Base-by-base conservation (phyloP, 2,113 vertebrate genomes). In the Pluvialis apricaria region DNA sequence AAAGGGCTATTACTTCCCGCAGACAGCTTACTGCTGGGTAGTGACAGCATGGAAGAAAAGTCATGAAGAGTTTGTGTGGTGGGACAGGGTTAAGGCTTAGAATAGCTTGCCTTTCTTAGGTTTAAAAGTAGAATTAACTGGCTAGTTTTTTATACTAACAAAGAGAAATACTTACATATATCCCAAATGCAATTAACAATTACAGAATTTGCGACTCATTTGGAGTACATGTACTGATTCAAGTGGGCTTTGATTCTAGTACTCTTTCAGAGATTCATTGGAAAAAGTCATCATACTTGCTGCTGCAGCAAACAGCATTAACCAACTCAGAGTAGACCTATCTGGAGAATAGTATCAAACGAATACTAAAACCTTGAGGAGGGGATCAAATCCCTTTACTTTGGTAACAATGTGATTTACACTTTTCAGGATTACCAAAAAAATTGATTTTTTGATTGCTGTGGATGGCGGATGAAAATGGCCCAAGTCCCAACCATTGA, bases 371-470 rank as follows among this genome's bases (percentile, higher is more conserved):
- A 54, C 22, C 22, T 38, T 62, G 24, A 82, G 21, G 47, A 84
- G 17, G 3, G 12, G 26, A 0, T 14, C 52, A 11, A 26, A 70
- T 13, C 13, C 18, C 31, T 91, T 19, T 64, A n/a, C 40, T 78
- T 72, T 47, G 17, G 26, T 95, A 94, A 96, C 49, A 72, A 21
- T 94, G 61, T 82, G 49, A 79, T 93, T 96, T 97, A 69, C 28
- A 24, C 31, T 96, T 96, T 94, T 54, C 84, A 97, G 98, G 97
- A 94, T 96, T 98, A 94, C 98, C 98, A 28, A 98, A 98, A 97
- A 98, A 98, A 84, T 73, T 98, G 83, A 57, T 98, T 69, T 98
- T 98, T 98, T 98, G 96, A 97, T 96, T 94, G 78, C 79, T 89
- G 36, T 96, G 86, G 95, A 94, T 80, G 94, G 38, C 93, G 96